Conservation (phyloP, 64 coral and sea anemone species). For the Actinia equina region DNA sequence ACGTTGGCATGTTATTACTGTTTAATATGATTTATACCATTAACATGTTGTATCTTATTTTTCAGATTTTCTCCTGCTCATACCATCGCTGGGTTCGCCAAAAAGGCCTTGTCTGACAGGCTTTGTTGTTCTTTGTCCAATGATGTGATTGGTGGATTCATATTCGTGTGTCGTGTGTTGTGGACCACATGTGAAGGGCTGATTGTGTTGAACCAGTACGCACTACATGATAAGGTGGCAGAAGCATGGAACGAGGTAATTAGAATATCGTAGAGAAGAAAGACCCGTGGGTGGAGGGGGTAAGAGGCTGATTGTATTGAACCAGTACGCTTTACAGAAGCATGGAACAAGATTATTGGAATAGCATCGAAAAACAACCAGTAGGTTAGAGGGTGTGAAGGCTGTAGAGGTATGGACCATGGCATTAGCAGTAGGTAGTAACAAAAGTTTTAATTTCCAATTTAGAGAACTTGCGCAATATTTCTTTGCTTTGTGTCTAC, state of each 20-base stretch:
- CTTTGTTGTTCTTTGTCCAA: constrained; percentile 61
- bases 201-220: constrained; percentile 79
- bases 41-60: too few relatives aligned
- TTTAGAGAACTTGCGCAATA: too few relatives aligned
- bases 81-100: constrained; percentile 87
- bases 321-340: too few relatives aligned
- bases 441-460: too few relatives aligned
- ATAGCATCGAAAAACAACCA: not conserved
- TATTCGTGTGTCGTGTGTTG: constrained; percentile 90
- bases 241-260: constrained; percentile 90
- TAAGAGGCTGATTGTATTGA: too few relatives aligned
- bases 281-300: not conserved
- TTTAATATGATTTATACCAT: too few relatives aligned
- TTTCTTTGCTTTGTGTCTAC: too few relatives aligned
- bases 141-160: constrained; percentile 71
- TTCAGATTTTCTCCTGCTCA: constrained; percentile 88
- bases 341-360: too few relatives aligned
- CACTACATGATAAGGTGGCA: constrained; percentile 76
- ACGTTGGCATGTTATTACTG: too few relatives aligned
- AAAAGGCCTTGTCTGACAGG: constrained; percentile 75
- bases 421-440: too few relatives aligned
- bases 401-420: too few relatives aligned
- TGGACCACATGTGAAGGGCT: constrained; percentile 95
- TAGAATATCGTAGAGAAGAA: not conserved
- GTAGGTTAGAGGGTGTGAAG: too few relatives aligned